phyloP scores from a whole-genome alignment of 2,797 vertebrate species.

The Hipposideros larvatus region DNA sequence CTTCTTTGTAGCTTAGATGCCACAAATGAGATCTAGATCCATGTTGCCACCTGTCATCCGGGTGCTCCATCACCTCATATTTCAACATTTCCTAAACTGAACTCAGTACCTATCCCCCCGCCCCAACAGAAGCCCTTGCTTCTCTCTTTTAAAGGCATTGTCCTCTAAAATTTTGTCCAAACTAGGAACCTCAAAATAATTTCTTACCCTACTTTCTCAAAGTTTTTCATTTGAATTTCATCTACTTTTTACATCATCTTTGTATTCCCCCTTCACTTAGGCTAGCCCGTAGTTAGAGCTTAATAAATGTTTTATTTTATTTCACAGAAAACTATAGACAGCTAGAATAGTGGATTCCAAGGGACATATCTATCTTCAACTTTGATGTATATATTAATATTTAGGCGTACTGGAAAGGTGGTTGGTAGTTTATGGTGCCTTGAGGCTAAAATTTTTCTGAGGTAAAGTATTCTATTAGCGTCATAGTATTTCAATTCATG shows the following conservation, averaged over 20 bases:
- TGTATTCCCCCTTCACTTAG: conserved; percentile 5
- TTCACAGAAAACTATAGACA: conserved; percentile 48
- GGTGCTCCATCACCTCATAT: background rate
- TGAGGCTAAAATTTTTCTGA: conserved; percentile 65
- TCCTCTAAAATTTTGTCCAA: background rate
- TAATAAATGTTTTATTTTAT: conserved; percentile 76
- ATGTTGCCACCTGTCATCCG: background rate
- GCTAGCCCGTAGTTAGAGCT: conserved; percentile 34
- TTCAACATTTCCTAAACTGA: background rate
- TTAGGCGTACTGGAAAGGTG: conserved; percentile 59
- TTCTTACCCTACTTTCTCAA: background rate
- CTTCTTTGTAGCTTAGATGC: background rate
- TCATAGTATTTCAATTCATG: conserved; percentile 80
- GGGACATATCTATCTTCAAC: conserved; percentile 63
- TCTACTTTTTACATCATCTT: conserved; percentile 15
- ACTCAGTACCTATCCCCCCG: background rate
- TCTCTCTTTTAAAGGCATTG: background rate
- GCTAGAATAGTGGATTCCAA: conserved; percentile 62
- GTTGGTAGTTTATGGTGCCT: conserved; percentile 72
- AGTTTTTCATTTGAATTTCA: conserved; percentile 49
- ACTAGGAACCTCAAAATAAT: background rate
- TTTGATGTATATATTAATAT: conserved; percentile 72
- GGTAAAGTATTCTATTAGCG: conserved; percentile 80
- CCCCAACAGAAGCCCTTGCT: background rate
- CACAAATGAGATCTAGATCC: background rate